Base-by-base conservation (phyloP, 2,113 vertebrate species). In the Megaleporinus macrocephalus region DNA sequence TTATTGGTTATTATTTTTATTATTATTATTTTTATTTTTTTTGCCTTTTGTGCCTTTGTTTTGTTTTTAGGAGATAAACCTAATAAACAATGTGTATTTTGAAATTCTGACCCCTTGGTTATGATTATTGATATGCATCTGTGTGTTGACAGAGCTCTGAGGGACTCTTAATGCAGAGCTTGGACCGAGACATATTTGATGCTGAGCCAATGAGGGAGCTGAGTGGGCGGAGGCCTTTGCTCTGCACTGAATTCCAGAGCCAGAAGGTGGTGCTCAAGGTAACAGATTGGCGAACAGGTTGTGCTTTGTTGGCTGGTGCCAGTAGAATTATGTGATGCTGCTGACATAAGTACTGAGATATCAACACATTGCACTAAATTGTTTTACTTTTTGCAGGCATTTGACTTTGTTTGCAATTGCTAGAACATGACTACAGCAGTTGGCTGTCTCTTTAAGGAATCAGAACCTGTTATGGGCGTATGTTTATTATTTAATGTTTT, bases 251-350 rank as follows among this genome's bases (percentile, higher is more conserved):
- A 76, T 87, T 95, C 80, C 90, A 93, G 55, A 92, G 91, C 16
- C 92, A 92, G 83, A 90, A 89, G 80, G 89, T 96, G 83, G 92
- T 96, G 62, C 83, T 96, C 65, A 96, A 96, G 95, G 95, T 96
- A 90, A 87, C 20, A 1, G 16, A 13, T 27, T 16, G 29, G 29
- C 10, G 14, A 27, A 68, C 33, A 15, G 10, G n/a, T 36, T 49
- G 15, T 53, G 57, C 5, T 4, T 4, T 47, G 4, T 51, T 14
- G 1, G 24, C 30, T 29, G 47, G 6, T 36, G 6, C 6, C 33
- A 36, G 33, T 3, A 36, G 41, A 49, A 30, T 47, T 49, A 4
- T 1, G 33, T 36, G 33, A 36, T 36, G 33, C 3, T 36, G 33
- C 33, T 36, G 6, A 36, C 33, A 36, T 3, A 36, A 49, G 47